Conservation (phyloP, 2,797 vertebrate genomes). For the Phoxinus dragarum region DNA sequence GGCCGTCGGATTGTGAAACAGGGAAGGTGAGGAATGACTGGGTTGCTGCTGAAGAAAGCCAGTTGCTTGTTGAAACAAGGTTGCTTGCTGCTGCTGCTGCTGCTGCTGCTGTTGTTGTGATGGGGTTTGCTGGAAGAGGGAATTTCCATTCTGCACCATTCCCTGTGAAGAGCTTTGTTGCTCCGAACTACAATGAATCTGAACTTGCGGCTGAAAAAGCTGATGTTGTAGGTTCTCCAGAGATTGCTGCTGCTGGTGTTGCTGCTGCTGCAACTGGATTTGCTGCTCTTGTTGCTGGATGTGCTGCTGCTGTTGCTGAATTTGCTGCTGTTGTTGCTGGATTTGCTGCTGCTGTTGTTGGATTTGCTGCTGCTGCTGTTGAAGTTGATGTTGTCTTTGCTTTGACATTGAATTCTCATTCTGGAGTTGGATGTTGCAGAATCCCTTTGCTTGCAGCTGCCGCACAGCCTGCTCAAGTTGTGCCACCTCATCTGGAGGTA, state of each 20-base stretch:
- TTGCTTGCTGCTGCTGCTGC: constrained; percentile 83
- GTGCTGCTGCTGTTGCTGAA: constrained; percentile 78
- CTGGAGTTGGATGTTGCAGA: constrained; percentile 88
- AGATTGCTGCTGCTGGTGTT: constrained; percentile 68
- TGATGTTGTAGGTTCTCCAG: constrained; percentile 81
- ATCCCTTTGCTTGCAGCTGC: constrained; percentile 91
- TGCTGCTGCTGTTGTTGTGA: constrained; percentile 57
- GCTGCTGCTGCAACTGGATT: constrained; percentile 71
- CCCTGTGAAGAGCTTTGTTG: constrained; percentile 82
- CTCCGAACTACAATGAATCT: constrained; percentile 89
- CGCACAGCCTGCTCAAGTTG: constrained; percentile 94
- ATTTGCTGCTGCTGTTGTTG: constrained; percentile 76
- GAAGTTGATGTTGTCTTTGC: constrained; percentile 85
- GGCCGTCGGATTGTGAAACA: constrained; percentile 89
- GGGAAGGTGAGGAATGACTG: constrained; percentile 85
- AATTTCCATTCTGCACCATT: constrained; percentile 82
- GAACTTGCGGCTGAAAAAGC: constrained; percentile 88
- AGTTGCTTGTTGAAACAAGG: constrained; percentile 89
- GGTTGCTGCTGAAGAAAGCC: constrained; percentile 90
- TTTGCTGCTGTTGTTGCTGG: constrained; percentile 66
- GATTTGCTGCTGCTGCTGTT: constrained; percentile 76
- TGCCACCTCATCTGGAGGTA: constrained; percentile 86
- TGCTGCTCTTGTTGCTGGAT: constrained; percentile 87
- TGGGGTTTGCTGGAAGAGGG: constrained; percentile 85
- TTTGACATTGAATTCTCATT: constrained; percentile 84